Conservation (phyloP, 2,113 vertebrate genomes). For the Rallus limicola region DNA sequence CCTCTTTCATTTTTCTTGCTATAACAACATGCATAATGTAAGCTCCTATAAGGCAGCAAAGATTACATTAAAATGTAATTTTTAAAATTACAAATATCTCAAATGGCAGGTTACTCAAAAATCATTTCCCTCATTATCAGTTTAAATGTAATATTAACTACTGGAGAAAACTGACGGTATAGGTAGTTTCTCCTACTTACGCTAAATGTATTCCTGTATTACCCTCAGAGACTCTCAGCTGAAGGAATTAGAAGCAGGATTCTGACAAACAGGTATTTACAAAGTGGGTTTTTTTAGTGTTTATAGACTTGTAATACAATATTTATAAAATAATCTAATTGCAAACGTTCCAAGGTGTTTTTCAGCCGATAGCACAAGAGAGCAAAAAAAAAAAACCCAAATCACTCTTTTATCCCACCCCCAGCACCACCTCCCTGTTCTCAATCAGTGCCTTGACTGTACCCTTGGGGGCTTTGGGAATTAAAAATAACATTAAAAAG, state of each 20-base stretch:
- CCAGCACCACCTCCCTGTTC: background rate
- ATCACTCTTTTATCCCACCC: background rate
- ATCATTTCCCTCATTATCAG: background rate
- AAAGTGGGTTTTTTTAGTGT: slow-evolving; percentile 36
- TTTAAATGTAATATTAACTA: slow-evolving; percentile 17
- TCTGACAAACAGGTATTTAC: slow-evolving; percentile 34
- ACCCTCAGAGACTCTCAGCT: background rate
- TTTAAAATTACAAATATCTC: background rate
- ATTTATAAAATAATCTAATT: slow-evolving; percentile 44
- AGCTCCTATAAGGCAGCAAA: background rate
- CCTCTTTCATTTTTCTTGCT: background rate
- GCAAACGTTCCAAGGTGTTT: slow-evolving; percentile 25
- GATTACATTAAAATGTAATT: slow-evolving; percentile 8
- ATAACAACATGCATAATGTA: background rate
- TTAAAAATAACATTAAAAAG: background rate
- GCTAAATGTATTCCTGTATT: background rate
- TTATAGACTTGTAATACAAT: slow-evolving; percentile 11
- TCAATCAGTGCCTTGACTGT: background rate
- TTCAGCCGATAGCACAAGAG: slow-evolving; percentile 20
- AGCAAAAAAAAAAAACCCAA: background rate
- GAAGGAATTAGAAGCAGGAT: slow-evolving; percentile 21
- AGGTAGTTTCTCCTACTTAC: background rate
- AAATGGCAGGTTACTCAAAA: background rate
- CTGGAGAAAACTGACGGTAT: background rate
- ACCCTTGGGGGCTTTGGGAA: background rate